Conservation (phyloP, 2,797 vertebrate genomes). For the Acomys russatus region DNA sequence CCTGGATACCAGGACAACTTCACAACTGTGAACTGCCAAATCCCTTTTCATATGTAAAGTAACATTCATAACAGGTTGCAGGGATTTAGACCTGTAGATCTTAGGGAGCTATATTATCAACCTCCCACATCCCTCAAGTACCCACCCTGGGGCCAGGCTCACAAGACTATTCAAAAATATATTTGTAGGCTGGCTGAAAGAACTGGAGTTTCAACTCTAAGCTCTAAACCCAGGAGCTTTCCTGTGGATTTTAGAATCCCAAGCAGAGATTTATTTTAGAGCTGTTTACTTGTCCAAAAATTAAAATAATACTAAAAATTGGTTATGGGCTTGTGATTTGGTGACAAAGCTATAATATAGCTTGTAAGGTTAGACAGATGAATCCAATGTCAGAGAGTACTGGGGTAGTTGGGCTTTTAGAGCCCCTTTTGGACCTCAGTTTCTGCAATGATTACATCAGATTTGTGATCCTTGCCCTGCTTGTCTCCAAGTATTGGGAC, state of each 20-base stretch:
- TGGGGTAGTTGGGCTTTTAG: background rate
- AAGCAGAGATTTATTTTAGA: constrained; percentile 43
- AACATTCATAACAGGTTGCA: background rate
- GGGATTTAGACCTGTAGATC: background rate
- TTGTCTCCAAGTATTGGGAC: background rate
- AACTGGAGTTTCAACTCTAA: constrained; percentile 50
- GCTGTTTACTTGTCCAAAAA: background rate
- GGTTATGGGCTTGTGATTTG: background rate
- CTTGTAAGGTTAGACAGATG: background rate
- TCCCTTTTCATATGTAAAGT: background rate
- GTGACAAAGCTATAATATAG: no score
- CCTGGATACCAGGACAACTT: background rate
- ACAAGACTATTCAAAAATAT: constrained; percentile 8
- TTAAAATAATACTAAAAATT: background rate
- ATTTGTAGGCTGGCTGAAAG: background rate
- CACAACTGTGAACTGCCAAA: background rate
- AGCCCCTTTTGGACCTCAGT: background rate
- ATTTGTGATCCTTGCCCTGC: background rate
- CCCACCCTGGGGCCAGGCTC: background rate
- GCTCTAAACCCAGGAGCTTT: background rate
- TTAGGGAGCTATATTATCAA: background rate
- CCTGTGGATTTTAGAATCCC: background rate
- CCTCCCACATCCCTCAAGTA: background rate
- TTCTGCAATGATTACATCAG: background rate
- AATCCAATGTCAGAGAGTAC: constrained; percentile 5